These are phyloP conservation scores for Cairina moschata DNA, from an alignment of 2,113 vertebrate genomes.

Conservation along the genomic window DNA sequence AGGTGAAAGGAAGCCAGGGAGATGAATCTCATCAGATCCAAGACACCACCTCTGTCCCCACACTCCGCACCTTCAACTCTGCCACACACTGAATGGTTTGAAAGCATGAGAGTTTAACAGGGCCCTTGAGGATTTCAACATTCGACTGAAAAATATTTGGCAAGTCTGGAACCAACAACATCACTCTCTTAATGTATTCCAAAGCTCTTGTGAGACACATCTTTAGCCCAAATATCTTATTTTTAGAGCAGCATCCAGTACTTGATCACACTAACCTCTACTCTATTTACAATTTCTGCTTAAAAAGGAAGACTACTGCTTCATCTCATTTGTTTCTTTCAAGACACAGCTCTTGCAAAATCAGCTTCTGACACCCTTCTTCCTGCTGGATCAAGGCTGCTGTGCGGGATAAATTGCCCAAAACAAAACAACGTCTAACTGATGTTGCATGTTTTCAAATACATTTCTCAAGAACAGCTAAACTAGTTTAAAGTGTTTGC, in stretches of 20 bases:
- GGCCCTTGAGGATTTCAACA: background rate
- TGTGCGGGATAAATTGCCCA: background rate
- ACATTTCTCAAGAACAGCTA: background rate
- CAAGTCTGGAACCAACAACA: background rate
- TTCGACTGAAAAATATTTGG: conserved; percentile 3
- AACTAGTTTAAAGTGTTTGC: background rate
- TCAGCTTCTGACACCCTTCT: background rate
- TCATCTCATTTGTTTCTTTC: background rate
- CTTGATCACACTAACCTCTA: background rate
- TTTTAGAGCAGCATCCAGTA: background rate
- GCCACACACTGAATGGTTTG: background rate
- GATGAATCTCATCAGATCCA: background rate
- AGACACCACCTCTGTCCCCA: background rate
- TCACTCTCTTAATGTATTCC: background rate
- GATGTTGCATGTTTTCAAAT: background rate
- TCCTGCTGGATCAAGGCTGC: background rate
- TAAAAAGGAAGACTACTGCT: background rate
- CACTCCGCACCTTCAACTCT: background rate
- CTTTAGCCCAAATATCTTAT: background rate
- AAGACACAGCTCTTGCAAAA: background rate
- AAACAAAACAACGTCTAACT: background rate
- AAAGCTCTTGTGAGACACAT: background rate
- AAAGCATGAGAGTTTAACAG: background rate
- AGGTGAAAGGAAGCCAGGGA: background rate
- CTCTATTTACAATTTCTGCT: background rate